Evolutionary conservation across 37 sponge, comb jelly and placozoan genomes (phyloP), one percentile per base, ranked within the genome.

Genomic region (Tethya wilhelma): DNA sequence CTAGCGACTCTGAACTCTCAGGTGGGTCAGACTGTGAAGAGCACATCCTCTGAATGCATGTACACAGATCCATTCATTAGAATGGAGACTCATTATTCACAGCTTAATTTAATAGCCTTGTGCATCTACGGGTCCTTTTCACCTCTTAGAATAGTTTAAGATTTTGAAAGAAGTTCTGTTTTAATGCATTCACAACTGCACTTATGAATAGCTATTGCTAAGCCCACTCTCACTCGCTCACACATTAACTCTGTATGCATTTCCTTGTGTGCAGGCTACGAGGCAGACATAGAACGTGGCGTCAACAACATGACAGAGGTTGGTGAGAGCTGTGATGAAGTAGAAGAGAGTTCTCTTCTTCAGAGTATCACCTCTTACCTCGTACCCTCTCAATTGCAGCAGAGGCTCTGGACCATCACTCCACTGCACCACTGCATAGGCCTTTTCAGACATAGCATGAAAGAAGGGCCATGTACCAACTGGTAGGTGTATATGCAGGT

Each of bases 221-320:
- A n/a, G n/a, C n/a, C n/a, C n/a, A n/a, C n/a, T n/a, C n/a, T n/a
- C n/a, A n/a, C n/a, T n/a, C n/a, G n/a, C n/a, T n/a, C n/a, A n/a
- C n/a, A n/a, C n/a, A n/a, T n/a, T n/a, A n/a, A n/a, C n/a, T n/a
- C n/a, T n/a, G n/a, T n/a, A n/a, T n/a, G n/a, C n/a, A n/a, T n/a
- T n/a, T n/a, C n/a, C n/a, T n/a, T n/a, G n/a, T n/a, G n/a, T 4
- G 45, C 77, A 45, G 88, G 88, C 29, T 88, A 88, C 32, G 88
- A 88, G 23, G 88, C 71, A 25, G 88, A 88, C 70, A 65, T 53
- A 7, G 88, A 88, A 65, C 53, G 38, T 29, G 80, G 75, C 0
- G 6, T 29, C 22, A 38, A 33, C 3, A 22, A 60, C 60, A 26
- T 9, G 40, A 56, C 44, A 9, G 80, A 80, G 70, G 59, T 46